phyloP scores from a whole-genome alignment of 2,888 invertebrate species.

The Ennomos quercinarius region DNA sequence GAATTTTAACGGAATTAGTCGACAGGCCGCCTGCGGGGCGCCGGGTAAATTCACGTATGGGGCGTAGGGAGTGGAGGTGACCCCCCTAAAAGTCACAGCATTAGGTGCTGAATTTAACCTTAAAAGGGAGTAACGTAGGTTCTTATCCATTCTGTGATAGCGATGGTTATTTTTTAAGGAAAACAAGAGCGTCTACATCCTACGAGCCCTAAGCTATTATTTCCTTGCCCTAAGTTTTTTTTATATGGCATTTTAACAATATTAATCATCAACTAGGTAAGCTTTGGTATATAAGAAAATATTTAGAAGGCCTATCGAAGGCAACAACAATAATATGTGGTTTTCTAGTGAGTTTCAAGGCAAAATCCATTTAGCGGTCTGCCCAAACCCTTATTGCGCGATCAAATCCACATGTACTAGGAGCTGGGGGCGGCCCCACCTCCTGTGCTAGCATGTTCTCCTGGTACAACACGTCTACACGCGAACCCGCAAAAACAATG shows the following conservation, averaged over 20 bases:
- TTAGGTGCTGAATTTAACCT: constrained; percentile 29
- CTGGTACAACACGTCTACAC: constrained; percentile 78
- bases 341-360: too few relatives aligned
- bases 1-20: constrained; percentile 85
- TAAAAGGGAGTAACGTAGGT: constrained; percentile 21
- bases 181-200: background rate
- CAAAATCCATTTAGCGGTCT: too few relatives aligned
- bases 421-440: constrained; percentile 56
- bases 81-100: constrained; percentile 32
- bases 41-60: constrained; percentile 81
- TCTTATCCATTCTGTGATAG: too few relatives aligned
- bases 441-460: constrained; percentile 72
- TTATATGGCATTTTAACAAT: too few relatives aligned
- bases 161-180: constrained; percentile 23
- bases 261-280: too few relatives aligned
- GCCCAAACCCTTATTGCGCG: constrained; percentile 16
- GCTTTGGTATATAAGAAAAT: too few relatives aligned
- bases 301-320: too few relatives aligned
- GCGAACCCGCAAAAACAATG: constrained; percentile 71
- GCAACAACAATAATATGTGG: too few relatives aligned
- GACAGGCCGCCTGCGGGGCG: constrained; percentile 79
- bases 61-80: constrained; percentile 55
- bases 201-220: too few relatives aligned
- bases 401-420: constrained; percentile 34
- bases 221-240: too few relatives aligned